Base-by-base conservation (phyloP, 2,797 vertebrate species). In the Fratercula arctica region DNA sequence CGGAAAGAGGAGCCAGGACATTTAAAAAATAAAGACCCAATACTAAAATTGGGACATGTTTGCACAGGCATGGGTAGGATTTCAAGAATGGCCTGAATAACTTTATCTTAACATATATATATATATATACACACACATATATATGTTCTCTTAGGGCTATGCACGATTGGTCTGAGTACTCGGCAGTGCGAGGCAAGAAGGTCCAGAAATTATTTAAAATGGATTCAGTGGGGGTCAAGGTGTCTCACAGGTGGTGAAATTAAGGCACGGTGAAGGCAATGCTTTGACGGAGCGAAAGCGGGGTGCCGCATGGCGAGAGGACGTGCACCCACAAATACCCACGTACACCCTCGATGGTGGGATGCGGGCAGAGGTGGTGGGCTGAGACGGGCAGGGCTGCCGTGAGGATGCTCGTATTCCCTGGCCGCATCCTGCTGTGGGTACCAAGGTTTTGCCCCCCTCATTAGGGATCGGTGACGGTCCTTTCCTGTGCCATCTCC, bases 391-490 rank as follows among this genome's bases (percentile, higher is more conserved):
- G 60, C 63, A 67, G 67, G 35, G 56, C 29, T 45, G 66, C 16
- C 15, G 60, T 2, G 2, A 28, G 50, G 66, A 7, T 57, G 45
- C 16, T 85, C 3, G 0, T 15, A 4, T 35, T 41, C 41, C 57
- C 46, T 1, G 2, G 6, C 21, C 26, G 29, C 43, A n/a, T 63
- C 88, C 66, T 0, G 0, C 50, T 41, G 11, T 9, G 20, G 53
- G 64, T 21, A 21, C 60, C 1, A 0, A 28, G 1, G 11, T 19
- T 67, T 23, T 17, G 21, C 7, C 37, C 37, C 35, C 17, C 31
- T 46, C 2, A 0, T 19, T 56, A 13, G 37, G 24, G 54, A 20
- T 25, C 48, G 3, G 53, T 3, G 10, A 18, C 2, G 11, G 4
- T 59, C 28, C 48, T 69, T 80, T 24, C 21, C 85, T 29, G 64